Evolutionary conservation across 2,113 vertebrate species (phyloP).

Genomic region (Urocolius indicus): DNA sequence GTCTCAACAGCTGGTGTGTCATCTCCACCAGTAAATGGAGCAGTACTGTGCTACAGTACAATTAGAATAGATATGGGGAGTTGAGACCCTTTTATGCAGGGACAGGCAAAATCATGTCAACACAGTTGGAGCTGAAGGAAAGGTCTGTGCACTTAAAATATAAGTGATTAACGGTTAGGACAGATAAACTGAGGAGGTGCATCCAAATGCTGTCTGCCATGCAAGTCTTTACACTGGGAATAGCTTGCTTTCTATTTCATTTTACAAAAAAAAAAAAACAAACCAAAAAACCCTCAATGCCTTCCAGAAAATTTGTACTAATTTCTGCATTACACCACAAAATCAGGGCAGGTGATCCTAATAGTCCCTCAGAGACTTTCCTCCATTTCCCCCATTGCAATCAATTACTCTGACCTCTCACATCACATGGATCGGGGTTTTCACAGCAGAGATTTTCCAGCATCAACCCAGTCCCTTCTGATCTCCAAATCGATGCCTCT

Average conservation of each 20-base stretch:
- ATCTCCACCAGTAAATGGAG: not conserved
- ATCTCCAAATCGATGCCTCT: not conserved
- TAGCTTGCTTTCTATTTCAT: not conserved
- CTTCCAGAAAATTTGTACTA: not conserved
- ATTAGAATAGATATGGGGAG: not conserved
- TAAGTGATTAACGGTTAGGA: not conserved
- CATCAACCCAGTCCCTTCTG: not conserved
- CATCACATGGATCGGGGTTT: fast-evolving
- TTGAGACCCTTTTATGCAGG: not conserved
- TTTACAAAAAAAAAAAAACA: too few relatives aligned
- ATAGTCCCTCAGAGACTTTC: not conserved
- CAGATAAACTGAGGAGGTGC: not conserved
- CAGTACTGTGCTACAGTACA: not conserved
- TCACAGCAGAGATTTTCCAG: not conserved
- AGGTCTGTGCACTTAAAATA: not conserved
- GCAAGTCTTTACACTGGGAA: not conserved
- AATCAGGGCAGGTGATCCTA: not conserved
- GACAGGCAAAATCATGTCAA: not conserved
- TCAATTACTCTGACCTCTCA: not conserved
- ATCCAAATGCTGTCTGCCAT: not conserved
- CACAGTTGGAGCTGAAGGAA: not conserved
- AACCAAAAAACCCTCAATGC: not conserved
- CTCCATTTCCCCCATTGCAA: not conserved
- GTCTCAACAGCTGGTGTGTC: not conserved
- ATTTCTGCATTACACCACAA: fast-evolving